Percentiles rank a stretch among this genome's conserved stretches.
phyloP scores from a whole-genome alignment of 1,140 invertebrate species.

The Harpegnathos saltator region DNA sequence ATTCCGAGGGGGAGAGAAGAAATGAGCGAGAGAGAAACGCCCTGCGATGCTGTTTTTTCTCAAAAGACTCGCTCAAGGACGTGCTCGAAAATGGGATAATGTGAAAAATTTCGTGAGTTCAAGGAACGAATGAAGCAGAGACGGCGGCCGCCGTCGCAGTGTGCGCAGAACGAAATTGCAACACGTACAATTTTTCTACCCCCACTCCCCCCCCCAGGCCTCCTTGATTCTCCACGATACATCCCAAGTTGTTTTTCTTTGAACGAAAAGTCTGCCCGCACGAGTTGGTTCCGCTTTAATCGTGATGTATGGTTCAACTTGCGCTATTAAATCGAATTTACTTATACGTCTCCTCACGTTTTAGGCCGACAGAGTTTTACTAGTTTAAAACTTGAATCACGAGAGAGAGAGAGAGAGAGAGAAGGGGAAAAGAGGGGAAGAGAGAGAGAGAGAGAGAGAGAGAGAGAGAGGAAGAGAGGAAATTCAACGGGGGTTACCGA shows the following conservation, averaged over 20 bases:
- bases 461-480: too few relatives aligned
- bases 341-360: conserved; percentile 66
- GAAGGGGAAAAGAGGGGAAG: too few relatives aligned
- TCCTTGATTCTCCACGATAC: background rate
- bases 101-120: too few relatives aligned
- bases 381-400: conserved; percentile 57
- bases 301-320: conserved; percentile 58
- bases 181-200: too few relatives aligned
- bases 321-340: conserved; percentile 71
- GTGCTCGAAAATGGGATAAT: too few relatives aligned
- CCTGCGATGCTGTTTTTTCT: conserved; percentile 15
- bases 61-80: too few relatives aligned
- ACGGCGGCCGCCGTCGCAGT: too few relatives aligned
- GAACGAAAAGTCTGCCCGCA: background rate
- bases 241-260: conserved; percentile 3
- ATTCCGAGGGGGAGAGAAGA: background rate
- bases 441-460: background rate
- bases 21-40: too few relatives aligned
- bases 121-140: too few relatives aligned
- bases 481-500: too few relatives aligned
- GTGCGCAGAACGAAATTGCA: too few relatives aligned
- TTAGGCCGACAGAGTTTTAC: conserved; percentile 53
- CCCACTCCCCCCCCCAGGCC: too few relatives aligned
- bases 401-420: background rate
- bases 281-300: conserved; percentile 32